These are phyloP conservation scores for Penaeus japonicus DNA, from an alignment of 1,140 invertebrate species.

Conservation along the genomic window DNA sequence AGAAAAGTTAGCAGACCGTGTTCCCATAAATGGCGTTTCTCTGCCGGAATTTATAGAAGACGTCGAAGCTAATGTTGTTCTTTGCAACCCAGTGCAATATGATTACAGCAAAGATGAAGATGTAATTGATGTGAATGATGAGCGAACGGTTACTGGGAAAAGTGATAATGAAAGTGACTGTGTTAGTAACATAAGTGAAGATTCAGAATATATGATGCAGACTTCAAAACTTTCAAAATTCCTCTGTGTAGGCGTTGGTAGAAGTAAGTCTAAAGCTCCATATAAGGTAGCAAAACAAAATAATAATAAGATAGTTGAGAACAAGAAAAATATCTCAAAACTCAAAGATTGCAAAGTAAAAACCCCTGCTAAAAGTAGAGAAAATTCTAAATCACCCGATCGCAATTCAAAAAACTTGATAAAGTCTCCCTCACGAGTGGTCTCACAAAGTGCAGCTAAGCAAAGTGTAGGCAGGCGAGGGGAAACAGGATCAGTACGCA, in stretches of 20 bases:
- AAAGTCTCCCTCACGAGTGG: constrained; percentile 59
- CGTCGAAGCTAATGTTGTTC: constrained; percentile 54
- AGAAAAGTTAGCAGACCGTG: constrained; percentile 52
- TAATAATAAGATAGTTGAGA: constrained; percentile 56
- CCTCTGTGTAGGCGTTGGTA: constrained; percentile 58
- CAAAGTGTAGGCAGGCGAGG: constrained; percentile 40
- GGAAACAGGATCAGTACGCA: constrained; percentile 34
- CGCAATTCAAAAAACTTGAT: constrained; percentile 60
- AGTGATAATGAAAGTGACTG: constrained; percentile 59
- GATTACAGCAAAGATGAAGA: constrained; percentile 51
- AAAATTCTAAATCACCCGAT: constrained; percentile 58
- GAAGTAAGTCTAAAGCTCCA: constrained; percentile 56
- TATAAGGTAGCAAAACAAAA: constrained; percentile 57
- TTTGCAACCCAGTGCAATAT: constrained; percentile 56
- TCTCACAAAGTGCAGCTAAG: constrained; percentile 54
- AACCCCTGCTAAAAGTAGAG: constrained; percentile 50
- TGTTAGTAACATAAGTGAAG: constrained; percentile 59
- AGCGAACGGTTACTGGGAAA: constrained; percentile 47
- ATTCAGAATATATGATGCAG: constrained; percentile 59
- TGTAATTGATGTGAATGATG: constrained; percentile 34
- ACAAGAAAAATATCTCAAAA: constrained; percentile 57
- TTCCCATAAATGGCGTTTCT: constrained; percentile 52
- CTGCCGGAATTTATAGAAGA: constrained; percentile 58
- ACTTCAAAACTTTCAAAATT: constrained; percentile 59
- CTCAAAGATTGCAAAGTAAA: constrained; percentile 43